phyloP scores from a whole-genome alignment of 2,888 invertebrate species.

The Calameuta idolon region DNA sequence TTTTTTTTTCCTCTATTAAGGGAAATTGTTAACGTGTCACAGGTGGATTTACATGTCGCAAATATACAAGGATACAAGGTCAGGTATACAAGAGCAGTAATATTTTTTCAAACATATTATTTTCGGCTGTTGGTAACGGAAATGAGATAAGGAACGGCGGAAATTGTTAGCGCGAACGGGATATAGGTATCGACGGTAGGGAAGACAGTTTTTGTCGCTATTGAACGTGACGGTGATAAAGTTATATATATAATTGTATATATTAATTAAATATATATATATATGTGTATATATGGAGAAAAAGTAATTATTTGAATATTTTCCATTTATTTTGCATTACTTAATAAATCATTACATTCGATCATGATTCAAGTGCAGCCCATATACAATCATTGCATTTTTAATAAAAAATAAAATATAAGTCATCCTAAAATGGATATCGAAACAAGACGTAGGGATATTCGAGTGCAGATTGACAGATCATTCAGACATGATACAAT shows the following conservation, averaged over 20 bases:
- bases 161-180: neutral
- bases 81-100: neutral
- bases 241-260: too few relatives aligned
- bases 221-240: too few relatives aligned
- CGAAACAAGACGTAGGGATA: conserved; percentile 37
- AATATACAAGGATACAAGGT: neutral
- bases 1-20: too few relatives aligned
- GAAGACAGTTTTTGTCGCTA: neutral
- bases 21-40: neutral
- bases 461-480: conserved; percentile 44
- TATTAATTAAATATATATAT: conserved; percentile 74
- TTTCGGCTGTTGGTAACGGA: neutral
- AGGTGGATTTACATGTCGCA: neutral
- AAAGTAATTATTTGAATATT: conserved; percentile 39
- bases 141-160: neutral
- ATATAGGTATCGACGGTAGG: neutral
- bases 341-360: conserved; percentile 64
- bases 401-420: conserved; percentile 52
- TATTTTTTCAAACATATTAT: neutral
- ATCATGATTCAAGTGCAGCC: conserved; percentile 64
- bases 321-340: conserved; percentile 59
- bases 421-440: conserved; percentile 41
- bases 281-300: conserved; percentile 16
- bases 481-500: conserved; percentile 43
- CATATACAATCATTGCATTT: conserved; percentile 66